A percentile compares a stretch with the other conserved stretches of the same genome.
These are phyloP conservation scores for Miopithecus talapoin DNA, from an alignment of 2,797 vertebrate species.

Conservation along the genomic window DNA sequence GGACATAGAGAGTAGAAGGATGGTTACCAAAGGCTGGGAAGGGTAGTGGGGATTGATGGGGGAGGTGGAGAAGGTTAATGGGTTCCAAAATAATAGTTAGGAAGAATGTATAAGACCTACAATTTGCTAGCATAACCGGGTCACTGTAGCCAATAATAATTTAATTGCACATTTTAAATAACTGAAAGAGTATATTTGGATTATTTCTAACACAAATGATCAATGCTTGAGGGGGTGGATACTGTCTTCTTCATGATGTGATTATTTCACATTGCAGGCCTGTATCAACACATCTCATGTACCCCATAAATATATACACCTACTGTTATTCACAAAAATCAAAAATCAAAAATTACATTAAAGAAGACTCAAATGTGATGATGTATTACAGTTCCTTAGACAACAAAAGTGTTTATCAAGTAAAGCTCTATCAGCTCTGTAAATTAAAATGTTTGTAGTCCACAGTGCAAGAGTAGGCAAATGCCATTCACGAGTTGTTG, in stretches of 20 bases:
- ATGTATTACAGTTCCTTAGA: background rate
- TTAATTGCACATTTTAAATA: background rate
- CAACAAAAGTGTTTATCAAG: background rate
- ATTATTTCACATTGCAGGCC: background rate
- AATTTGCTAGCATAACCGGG: background rate
- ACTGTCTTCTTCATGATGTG: background rate
- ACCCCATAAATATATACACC: background rate
- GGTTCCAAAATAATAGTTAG: background rate
- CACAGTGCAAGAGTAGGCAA: background rate
- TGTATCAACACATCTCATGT: background rate
- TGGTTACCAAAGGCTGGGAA: background rate
- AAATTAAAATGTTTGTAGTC: background rate
- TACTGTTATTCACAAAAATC: background rate
- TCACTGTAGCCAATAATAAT: background rate
- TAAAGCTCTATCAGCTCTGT: background rate
- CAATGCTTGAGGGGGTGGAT: background rate
- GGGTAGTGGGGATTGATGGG: background rate
- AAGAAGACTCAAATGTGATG: background rate
- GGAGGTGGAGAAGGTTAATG: background rate
- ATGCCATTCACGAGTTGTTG: background rate
- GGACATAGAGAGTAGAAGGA: background rate
- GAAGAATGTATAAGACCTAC: background rate
- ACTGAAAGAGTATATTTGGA: background rate
- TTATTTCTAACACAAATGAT: background rate
- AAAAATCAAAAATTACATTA: background rate